These are phyloP conservation scores for Agonopterix arenella DNA, from an alignment of 2,888 invertebrate species.

Conservation along the genomic window DNA sequence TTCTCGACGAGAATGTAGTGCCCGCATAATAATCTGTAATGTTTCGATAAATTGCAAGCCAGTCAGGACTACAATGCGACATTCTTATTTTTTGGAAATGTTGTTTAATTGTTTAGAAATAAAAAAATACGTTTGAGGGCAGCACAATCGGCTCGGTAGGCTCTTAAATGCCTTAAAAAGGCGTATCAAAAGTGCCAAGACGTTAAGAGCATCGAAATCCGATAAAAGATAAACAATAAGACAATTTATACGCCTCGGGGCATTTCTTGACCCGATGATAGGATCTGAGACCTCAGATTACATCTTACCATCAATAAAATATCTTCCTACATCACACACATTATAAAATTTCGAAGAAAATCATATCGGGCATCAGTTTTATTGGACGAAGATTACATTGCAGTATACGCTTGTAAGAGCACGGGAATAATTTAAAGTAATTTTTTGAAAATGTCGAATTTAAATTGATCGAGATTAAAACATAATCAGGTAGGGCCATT, in stretches of 20 bases:
- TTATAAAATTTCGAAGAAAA: constrained; percentile 34
- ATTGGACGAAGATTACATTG: constrained; percentile 36
- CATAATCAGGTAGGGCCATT: constrained; percentile 30
- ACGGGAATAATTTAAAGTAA: constrained; percentile 40
- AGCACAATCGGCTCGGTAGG: too few relatives aligned
- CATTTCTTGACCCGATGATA: constrained; percentile 1
- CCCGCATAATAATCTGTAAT: too few relatives aligned
- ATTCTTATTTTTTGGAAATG: too few relatives aligned
- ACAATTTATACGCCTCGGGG: background rate
- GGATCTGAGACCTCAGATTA: constrained; percentile 6
- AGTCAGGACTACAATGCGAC: too few relatives aligned
- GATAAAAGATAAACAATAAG: background rate
- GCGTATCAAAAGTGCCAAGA: too few relatives aligned
- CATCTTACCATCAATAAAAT: constrained; percentile 21
- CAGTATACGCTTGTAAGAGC: constrained; percentile 24
- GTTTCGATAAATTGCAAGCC: too few relatives aligned
- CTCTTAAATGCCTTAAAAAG: too few relatives aligned
- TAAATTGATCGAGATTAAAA: constrained; percentile 48
- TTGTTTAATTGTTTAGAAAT: too few relatives aligned
- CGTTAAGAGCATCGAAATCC: too few relatives aligned
- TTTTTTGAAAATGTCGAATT: constrained; percentile 42
- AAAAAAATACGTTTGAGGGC: too few relatives aligned
- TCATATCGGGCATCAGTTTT: constrained; percentile 41
- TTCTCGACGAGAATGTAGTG: too few relatives aligned
- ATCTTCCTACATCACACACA: constrained; percentile 10